Percentiles rank a stretch among this genome's conserved stretches.
Conservation (phyloP, 35 echinoderm and acorn worm genomes). For the Anneissia japonica region DNA sequence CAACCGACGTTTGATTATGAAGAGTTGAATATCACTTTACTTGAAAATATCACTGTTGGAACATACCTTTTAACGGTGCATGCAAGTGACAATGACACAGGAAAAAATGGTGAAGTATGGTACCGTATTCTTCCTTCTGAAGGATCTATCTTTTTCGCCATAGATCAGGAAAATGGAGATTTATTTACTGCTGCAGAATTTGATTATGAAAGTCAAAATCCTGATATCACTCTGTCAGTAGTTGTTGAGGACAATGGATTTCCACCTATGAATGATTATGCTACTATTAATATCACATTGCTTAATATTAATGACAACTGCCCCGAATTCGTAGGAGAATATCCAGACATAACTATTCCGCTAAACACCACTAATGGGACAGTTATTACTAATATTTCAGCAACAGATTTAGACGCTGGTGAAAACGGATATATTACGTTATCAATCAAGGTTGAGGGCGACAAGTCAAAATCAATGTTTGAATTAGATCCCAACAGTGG, state of each 20-base stretch:
- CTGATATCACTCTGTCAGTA: not conserved
- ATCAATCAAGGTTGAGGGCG: not conserved
- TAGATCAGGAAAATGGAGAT: not conserved
- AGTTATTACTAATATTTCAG: not conserved
- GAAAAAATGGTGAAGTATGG: not conserved
- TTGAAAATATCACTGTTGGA: not conserved
- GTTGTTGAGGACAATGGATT: not conserved
- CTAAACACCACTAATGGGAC: not conserved
- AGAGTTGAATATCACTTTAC: not conserved
- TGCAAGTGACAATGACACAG: not conserved
- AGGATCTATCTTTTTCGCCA: not conserved
- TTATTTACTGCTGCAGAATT: not conserved
- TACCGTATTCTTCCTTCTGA: not conserved
- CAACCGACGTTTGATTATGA: not conserved
- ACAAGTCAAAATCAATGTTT: not conserved
- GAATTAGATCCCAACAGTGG: not conserved
- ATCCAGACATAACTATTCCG: not conserved
- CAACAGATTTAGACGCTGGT: not conserved
- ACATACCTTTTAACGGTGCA: not conserved
- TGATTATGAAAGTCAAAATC: not conserved
- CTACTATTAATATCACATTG: not conserved
- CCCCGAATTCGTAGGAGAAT: not conserved
- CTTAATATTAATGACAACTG: constrained; percentile 10
- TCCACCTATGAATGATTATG: not conserved
- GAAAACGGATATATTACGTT: not conserved